A percentile compares a stretch with the other conserved stretches of the same genome.
Evolutionary conservation across 2,113 vertebrate species (phyloP).

Genomic region (Lophotis ruficrista): DNA sequence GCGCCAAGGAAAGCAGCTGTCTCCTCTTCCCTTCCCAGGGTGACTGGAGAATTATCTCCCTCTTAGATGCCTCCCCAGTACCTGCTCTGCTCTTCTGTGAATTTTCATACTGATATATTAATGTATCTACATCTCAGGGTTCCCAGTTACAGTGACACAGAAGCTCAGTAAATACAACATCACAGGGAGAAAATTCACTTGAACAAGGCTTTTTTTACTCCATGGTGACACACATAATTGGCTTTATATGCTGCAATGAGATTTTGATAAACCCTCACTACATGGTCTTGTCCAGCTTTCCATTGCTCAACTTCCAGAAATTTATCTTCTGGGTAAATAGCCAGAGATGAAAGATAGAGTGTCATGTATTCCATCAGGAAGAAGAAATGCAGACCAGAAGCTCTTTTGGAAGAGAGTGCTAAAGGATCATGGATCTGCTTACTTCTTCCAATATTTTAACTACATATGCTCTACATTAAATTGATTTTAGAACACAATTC

Average conservation of each 20-base stretch:
- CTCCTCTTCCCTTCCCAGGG: neutral
- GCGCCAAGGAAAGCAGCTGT: neutral
- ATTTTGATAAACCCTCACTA: slow-evolving; percentile 16
- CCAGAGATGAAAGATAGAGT: neutral
- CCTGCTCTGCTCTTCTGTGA: neutral
- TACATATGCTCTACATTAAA: neutral
- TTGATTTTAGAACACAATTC: neutral
- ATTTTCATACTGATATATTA: neutral
- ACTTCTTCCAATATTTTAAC: neutral
- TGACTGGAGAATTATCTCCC: neutral
- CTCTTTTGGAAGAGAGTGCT: neutral
- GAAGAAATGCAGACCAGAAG: neutral
- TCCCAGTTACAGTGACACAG: neutral
- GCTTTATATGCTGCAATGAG: slow-evolving; percentile 19
- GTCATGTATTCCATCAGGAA: neutral
- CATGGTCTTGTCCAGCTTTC: neutral
- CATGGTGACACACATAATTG: neutral
- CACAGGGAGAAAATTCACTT: neutral
- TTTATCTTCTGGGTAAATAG: slow-evolving; percentile 5
- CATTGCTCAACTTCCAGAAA: neutral
- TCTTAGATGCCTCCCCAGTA: neutral
- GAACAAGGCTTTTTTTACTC: neutral
- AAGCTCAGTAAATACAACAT: neutral
- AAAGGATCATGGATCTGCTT: neutral
- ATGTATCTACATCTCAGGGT: neutral